Conservation (phyloP, 2,797 vertebrate species). For the Enteromius fasciolatus region DNA sequence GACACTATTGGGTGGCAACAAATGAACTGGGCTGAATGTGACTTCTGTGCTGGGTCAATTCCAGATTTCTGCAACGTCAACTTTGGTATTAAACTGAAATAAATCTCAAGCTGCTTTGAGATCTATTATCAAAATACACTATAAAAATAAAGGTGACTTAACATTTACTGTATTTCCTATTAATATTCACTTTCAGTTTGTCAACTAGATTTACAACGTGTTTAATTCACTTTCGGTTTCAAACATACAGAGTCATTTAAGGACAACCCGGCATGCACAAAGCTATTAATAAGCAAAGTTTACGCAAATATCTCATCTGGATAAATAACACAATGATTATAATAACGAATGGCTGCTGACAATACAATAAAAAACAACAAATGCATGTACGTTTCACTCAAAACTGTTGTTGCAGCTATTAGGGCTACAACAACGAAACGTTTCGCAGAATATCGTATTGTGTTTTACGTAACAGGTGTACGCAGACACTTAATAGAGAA, state of each 20-base stretch:
- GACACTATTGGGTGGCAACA: neutral
- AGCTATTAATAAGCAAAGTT: neutral
- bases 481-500: conserved; percentile 4
- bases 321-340: neutral
- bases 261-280: neutral
- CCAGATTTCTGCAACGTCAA: neutral
- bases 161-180: neutral
- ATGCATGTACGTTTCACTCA: neutral
- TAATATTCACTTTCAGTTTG: neutral
- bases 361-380: neutral
- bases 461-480: neutral
- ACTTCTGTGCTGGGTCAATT: neutral
- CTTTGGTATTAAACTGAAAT: neutral
- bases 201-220: neutral
- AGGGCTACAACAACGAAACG: neutral
- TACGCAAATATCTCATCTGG: neutral
- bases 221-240: conserved; percentile 28
- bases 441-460: neutral
- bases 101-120: neutral
- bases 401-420: neutral
- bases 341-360: neutral
- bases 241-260: neutral
- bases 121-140: neutral
- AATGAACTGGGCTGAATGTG: neutral
- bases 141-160: neutral